phyloP scores from a whole-genome alignment of 2,888 invertebrate species.

The Perithous albicinctus region DNA sequence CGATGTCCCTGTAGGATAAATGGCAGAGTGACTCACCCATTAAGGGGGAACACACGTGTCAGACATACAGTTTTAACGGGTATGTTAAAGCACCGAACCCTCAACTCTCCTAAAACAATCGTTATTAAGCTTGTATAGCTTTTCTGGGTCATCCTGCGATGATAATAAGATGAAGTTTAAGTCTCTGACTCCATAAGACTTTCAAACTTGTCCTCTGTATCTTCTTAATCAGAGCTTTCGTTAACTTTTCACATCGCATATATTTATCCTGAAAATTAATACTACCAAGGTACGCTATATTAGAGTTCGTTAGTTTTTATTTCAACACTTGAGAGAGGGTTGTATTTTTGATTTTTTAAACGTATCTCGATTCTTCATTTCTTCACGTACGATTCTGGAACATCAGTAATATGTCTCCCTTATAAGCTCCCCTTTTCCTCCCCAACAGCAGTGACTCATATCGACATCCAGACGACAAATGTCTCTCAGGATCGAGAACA shows the following conservation, averaged over 20 bases:
- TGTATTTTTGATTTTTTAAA: too few species aligned
- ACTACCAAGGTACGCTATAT: too few species aligned
- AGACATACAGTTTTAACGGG: neutral
- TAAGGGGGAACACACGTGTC: neutral
- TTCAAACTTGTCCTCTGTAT: neutral
- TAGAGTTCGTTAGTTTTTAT: too few species aligned
- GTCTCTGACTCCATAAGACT: neutral
- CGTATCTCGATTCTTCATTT: too few species aligned
- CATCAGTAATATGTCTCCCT: neutral
- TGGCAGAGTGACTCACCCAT: conserved; percentile 13
- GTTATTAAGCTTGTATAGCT: neutral
- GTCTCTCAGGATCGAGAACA: neutral
- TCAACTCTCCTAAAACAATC: neutral
- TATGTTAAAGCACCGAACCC: neutral
- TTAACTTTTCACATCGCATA: neutral
- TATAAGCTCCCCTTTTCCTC: neutral
- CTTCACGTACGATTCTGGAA: too few species aligned
- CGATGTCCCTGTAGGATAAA: neutral
- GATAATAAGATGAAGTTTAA: neutral
- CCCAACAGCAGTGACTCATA: neutral
- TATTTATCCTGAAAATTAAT: too few species aligned
- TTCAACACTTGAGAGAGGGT: too few species aligned
- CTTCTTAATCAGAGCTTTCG: neutral
- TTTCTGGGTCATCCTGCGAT: neutral
- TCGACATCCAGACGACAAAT: conserved; percentile 5